phyloP scores from a whole-genome alignment of 2,888 invertebrate species.

The Leptothorax acervorum region DNA sequence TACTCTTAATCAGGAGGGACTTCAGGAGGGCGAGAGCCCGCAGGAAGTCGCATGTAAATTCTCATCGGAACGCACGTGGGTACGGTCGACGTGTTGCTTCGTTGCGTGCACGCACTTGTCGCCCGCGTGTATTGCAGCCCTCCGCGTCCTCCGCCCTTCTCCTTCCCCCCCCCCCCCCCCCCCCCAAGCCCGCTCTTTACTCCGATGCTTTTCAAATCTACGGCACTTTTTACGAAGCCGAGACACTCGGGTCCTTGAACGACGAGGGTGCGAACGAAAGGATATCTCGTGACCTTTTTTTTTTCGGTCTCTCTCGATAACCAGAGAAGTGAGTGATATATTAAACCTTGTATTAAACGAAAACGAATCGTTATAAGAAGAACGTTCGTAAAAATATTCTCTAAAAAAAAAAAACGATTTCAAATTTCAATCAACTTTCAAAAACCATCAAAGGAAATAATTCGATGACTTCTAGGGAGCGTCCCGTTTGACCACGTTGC shows the following conservation, averaged over 20 bases:
- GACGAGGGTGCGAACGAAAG: background rate
- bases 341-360: background rate
- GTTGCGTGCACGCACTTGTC: constrained; percentile 70
- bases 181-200: no score
- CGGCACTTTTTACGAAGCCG: constrained; percentile 9
- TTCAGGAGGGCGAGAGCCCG: constrained; percentile 68
- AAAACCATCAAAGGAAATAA: background rate
- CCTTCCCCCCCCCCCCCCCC: background rate
- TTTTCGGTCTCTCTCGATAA: background rate
- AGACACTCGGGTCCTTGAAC: constrained; percentile 2
- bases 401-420: background rate
- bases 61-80: constrained; percentile 75
- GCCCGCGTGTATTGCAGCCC: constrained; percentile 56
- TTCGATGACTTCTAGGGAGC: background rate
- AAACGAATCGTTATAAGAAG: background rate
- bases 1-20: constrained; percentile 75
- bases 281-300: background rate
- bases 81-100: constrained; percentile 67
- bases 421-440: background rate
- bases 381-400: background rate
- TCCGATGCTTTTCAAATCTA: constrained; percentile 11
- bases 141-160: background rate
- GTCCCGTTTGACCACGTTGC: no score
- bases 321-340: background rate
- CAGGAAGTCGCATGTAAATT: constrained; percentile 82